phyloP scores from a whole-genome alignment of 2,797 vertebrate species.

The Merluccius polli region DNA sequence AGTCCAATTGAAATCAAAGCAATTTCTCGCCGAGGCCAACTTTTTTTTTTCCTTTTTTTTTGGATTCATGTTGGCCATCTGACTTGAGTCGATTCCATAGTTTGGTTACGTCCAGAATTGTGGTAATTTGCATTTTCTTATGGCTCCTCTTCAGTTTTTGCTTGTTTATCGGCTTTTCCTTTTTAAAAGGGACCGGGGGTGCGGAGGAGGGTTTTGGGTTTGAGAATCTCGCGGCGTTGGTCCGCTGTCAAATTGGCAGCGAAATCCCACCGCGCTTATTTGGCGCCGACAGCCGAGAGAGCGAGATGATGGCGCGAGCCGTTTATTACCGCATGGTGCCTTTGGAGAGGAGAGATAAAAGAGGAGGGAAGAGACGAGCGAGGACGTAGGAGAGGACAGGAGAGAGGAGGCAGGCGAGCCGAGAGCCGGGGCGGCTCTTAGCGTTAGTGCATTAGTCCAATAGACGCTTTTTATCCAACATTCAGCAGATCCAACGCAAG shows the following conservation, averaged over 20 bases:
- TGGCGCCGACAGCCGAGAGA: conserved; percentile 16
- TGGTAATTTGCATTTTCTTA: conserved; percentile 8
- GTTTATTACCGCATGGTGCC: not conserved
- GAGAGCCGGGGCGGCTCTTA: not conserved
- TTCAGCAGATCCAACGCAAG: conserved; percentile 22
- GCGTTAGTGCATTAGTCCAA: conserved; percentile 29
- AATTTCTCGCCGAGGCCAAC: conserved; percentile 12
- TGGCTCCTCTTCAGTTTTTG: conserved; percentile 28
- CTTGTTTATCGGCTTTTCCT: not conserved
- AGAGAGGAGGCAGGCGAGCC: not conserved
- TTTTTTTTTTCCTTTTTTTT: conserved; percentile 32
- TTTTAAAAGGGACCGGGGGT: not conserved
- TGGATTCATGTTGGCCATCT: conserved; percentile 13
- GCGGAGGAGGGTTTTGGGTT: not conserved
- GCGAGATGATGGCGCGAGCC: conserved; percentile 11
- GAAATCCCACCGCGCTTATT: not conserved
- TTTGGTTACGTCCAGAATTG: not conserved
- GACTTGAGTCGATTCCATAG: not conserved
- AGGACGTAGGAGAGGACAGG: not conserved
- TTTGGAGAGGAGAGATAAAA: not conserved
- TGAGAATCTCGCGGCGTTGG: conserved; percentile 13
- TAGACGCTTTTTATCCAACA: conserved; percentile 3
- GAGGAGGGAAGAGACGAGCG: not conserved
- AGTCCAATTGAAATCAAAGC: conserved; percentile 17
- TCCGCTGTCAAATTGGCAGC: conserved; percentile 42